Evolutionary conservation across 2,797 vertebrate genomes (phyloP).

Genomic region (Poeciliopsis infans): DNA sequence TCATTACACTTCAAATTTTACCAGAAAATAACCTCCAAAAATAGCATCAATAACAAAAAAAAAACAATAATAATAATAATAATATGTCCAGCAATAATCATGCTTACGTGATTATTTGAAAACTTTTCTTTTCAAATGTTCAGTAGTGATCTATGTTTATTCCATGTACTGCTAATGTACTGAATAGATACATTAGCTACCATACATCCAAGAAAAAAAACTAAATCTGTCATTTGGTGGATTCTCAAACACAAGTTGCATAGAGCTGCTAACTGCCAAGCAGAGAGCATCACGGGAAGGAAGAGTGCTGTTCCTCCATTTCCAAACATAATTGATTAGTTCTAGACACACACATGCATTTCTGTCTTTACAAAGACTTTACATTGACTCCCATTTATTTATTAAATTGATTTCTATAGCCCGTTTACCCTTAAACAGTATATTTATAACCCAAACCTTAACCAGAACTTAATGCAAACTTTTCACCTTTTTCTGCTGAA

Average conservation of each 20-base stretch:
- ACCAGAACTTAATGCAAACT: background rate
- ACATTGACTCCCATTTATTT: background rate
- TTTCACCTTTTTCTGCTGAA: background rate
- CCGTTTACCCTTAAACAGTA: background rate
- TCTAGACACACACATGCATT: conserved; percentile 46
- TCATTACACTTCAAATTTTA: no score
- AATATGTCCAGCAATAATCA: no score
- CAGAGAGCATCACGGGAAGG: conserved; percentile 55
- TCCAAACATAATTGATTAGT: conserved; percentile 65
- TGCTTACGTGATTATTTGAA: background rate
- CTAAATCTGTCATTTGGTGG: conserved; percentile 5
- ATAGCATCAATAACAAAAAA: no score
- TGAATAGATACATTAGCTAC: background rate
- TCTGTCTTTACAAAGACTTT: background rate
- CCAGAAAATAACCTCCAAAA: no score
- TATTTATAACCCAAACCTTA: background rate
- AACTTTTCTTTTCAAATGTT: background rate
- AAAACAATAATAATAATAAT: no score
- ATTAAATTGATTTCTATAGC: background rate
- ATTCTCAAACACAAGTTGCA: conserved; percentile 1
- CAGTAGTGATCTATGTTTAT: background rate
- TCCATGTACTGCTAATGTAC: background rate
- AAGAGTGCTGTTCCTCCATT: conserved; percentile 35
- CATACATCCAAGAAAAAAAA: background rate
- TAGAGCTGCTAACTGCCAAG: conserved; percentile 37